Evolutionary conservation across 2,797 vertebrate species (phyloP).

Genomic region (Gambelia wislizenii): DNA sequence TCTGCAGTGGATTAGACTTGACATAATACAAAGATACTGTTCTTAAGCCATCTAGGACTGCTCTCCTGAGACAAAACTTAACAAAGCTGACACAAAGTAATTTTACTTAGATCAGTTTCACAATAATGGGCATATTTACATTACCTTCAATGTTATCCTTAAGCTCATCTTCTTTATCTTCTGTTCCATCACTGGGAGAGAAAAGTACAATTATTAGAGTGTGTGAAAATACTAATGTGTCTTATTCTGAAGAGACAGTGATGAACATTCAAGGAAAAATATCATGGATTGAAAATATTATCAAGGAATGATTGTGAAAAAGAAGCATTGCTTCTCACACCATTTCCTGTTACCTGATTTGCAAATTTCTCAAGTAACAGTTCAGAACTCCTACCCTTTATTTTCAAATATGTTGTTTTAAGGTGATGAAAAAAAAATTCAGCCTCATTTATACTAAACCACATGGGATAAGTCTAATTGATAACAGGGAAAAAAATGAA

Average conservation of each 20-base stretch:
- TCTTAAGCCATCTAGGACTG: fast-evolving
- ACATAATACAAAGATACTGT: neutral
- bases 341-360: constrained; percentile 65
- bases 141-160: constrained; percentile 89
- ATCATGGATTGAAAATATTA: constrained; percentile 63
- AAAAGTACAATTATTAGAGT: constrained; percentile 43
- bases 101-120: neutral
- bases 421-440: neutral
- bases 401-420: constrained; percentile 35
- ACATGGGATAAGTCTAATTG: neutral
- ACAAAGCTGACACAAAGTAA: constrained; percentile 27
- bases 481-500: constrained; percentile 37
- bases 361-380: constrained; percentile 47
- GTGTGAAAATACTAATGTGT: constrained; percentile 28
- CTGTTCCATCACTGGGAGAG: constrained; percentile 87
- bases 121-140: neutral
- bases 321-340: constrained; percentile 79
- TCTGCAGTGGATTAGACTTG: neutral
- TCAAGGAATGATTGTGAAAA: constrained; percentile 63
- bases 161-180: constrained; percentile 90
- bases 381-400: constrained; percentile 44
- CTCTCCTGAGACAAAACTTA: neutral
- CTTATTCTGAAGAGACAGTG: constrained; percentile 57
- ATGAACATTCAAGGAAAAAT: constrained; percentile 58
- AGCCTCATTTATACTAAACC: neutral